Percentiles rank a stretch among this genome's conserved stretches.
These are phyloP conservation scores for Leptopilina syphax DNA, from an alignment of 2,888 invertebrate genomes.

Conservation along the genomic window DNA sequence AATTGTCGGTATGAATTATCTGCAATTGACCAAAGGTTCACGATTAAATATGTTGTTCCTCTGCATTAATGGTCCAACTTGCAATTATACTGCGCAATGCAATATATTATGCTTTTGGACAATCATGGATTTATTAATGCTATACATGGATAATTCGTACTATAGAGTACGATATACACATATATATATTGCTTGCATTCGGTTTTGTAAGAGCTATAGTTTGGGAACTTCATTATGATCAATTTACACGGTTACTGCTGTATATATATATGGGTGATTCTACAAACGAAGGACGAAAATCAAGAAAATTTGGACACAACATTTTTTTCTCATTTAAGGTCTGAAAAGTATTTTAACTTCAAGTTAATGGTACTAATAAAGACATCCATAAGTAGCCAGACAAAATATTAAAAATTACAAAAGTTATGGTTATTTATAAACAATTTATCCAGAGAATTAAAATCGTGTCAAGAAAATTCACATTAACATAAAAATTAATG, in stretches of 20 bases:
- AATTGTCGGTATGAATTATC: constrained; percentile 14
- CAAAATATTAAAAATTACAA: too few relatives aligned
- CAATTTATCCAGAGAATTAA: too few relatives aligned
- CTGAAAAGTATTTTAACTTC: too few relatives aligned
- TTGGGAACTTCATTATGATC: constrained; percentile 15
- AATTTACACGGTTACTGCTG: neutral
- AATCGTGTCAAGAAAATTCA: too few relatives aligned
- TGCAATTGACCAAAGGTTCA: constrained; percentile 22
- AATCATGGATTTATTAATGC: constrained; percentile 17
- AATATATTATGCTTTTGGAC: constrained; percentile 15
- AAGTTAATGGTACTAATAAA: too few relatives aligned
- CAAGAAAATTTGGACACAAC: too few relatives aligned
- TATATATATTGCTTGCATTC: neutral
- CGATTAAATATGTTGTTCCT: constrained; percentile 30
- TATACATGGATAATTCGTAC: constrained; percentile 15
- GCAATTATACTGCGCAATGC: constrained; percentile 29
- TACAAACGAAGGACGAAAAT: too few relatives aligned
- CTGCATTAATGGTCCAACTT: constrained; percentile 26
- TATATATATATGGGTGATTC: too few relatives aligned
- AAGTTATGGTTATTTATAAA: too few relatives aligned
- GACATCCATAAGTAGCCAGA: too few relatives aligned
- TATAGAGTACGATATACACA: neutral
- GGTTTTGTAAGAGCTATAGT: neutral
- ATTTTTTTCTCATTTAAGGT: too few relatives aligned
- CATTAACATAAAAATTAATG: too few relatives aligned